phyloP scores from a whole-genome alignment of 2,797 vertebrate genomes.

The Tokudaia tokunoshimensis region DNA sequence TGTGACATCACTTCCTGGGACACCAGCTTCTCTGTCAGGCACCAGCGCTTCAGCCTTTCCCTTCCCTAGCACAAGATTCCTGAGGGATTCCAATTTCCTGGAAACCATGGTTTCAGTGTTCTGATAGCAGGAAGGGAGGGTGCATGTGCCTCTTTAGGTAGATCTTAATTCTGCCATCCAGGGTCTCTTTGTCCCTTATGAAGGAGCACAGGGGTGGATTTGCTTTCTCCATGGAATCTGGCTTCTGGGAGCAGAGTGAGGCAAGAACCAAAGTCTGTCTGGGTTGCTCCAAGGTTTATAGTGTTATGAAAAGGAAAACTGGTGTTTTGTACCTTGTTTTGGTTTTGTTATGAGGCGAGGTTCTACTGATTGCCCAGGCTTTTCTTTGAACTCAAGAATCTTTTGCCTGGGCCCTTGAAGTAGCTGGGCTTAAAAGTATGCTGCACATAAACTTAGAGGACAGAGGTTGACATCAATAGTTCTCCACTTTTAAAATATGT shows the following conservation, averaged over 20 bases:
- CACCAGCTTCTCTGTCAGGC: too few species aligned
- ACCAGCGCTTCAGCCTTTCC: neutral
- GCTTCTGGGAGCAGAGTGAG: neutral
- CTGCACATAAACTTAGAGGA: neutral
- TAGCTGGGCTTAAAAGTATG: neutral
- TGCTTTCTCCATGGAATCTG: neutral
- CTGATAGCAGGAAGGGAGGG: neutral
- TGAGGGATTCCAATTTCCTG: neutral
- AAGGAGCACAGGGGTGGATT: neutral
- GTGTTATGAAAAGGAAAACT: neutral
- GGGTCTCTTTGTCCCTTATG: neutral
- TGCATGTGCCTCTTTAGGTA: neutral
- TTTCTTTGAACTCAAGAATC: neutral
- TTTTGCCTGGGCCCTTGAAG: neutral
- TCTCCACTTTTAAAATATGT: neutral
- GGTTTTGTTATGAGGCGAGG: neutral
- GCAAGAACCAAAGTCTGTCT: neutral
- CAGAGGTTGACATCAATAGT: neutral
- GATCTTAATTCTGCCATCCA: neutral
- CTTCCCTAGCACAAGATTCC: neutral
- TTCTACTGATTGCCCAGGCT: neutral
- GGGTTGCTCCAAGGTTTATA: neutral
- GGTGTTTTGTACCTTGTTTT: neutral
- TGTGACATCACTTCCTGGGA: neutral
- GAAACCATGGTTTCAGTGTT: neutral